A percentile compares a stretch with the other conserved stretches of the same genome.
These are phyloP conservation scores for Calcarius ornatus DNA, from an alignment of 2,113 vertebrate species.

Conservation along the genomic window DNA sequence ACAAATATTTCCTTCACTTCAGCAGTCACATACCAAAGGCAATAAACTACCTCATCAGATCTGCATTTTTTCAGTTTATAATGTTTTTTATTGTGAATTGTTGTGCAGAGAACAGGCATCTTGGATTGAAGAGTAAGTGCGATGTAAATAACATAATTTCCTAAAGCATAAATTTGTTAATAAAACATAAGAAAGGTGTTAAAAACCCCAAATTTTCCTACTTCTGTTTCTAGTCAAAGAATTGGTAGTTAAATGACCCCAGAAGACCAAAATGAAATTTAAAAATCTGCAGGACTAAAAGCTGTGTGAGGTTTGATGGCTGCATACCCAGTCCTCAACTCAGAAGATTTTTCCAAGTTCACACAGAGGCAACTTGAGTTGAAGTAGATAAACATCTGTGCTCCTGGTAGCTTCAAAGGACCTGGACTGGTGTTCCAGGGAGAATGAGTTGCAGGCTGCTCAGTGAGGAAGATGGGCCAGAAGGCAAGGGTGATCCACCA, in stretches of 20 bases:
- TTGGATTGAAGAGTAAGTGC: not conserved
- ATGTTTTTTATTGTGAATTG: not conserved
- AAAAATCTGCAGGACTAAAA: not conserved
- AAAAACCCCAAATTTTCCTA: not conserved
- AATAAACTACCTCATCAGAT: not conserved
- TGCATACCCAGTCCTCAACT: not conserved
- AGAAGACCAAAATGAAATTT: not conserved
- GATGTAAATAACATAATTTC: not conserved
- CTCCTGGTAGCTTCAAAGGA: not conserved
- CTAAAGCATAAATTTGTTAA: not conserved
- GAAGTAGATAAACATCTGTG: not conserved
- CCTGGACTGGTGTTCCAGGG: not conserved
- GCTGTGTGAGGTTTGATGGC: not conserved
- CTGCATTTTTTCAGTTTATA: not conserved
- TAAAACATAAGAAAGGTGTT: not conserved
- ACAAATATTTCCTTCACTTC: slow-evolving; percentile 20
- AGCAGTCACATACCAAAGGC: not conserved
- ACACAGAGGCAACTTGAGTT: not conserved
- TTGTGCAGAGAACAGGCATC: not conserved
- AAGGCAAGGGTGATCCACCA: not conserved
- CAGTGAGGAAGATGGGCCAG: not conserved
- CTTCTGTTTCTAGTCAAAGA: not conserved
- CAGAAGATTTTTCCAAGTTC: not conserved
- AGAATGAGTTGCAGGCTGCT: not conserved
- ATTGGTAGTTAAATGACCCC: not conserved